Evolutionary conservation across 1,140 invertebrate genomes (phyloP).

Genomic region (Pemphigus obesinymphae): DNA sequence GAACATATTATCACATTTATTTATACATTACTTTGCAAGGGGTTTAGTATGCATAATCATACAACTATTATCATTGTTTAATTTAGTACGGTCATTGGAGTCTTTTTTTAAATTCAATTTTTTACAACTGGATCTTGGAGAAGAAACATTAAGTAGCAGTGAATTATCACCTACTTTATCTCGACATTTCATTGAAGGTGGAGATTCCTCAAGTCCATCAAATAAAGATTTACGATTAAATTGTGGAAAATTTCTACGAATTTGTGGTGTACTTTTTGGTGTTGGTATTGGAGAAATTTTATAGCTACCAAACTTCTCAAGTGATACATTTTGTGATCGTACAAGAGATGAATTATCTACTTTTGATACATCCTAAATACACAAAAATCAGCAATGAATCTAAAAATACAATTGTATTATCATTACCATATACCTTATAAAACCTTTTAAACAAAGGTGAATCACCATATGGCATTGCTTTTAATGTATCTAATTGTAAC

Average conservation of each 20-base stretch:
- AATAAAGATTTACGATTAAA: constrained; percentile 36
- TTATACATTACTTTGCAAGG: constrained; percentile 24
- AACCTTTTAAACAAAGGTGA: constrained; percentile 62
- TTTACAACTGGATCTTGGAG: constrained; percentile 13
- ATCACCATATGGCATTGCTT: constrained; percentile 72
- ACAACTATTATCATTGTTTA: neutral
- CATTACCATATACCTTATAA: constrained; percentile 26
- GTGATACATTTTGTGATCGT: constrained; percentile 20
- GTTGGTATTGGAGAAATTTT: constrained; percentile 34
- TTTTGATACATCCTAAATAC: constrained; percentile 29
- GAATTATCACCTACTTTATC: constrained; percentile 19
- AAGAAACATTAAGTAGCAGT: neutral
- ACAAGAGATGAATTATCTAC: constrained; percentile 30
- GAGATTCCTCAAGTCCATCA: constrained; percentile 35
- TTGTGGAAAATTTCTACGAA: constrained; percentile 22
- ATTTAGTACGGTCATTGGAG: neutral
- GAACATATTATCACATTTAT: neutral
- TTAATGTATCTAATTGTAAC: constrained; percentile 52
- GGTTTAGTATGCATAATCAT: constrained; percentile 31
- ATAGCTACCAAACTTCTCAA: constrained; percentile 33
- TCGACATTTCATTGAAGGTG: neutral
- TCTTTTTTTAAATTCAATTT: constrained; percentile 36
- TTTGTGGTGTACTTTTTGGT: constrained; percentile 8
- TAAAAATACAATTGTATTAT: neutral
- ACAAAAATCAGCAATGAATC: neutral